phyloP scores from a whole-genome alignment of 2,797 vertebrate genomes.

The Amniataba percoides region DNA sequence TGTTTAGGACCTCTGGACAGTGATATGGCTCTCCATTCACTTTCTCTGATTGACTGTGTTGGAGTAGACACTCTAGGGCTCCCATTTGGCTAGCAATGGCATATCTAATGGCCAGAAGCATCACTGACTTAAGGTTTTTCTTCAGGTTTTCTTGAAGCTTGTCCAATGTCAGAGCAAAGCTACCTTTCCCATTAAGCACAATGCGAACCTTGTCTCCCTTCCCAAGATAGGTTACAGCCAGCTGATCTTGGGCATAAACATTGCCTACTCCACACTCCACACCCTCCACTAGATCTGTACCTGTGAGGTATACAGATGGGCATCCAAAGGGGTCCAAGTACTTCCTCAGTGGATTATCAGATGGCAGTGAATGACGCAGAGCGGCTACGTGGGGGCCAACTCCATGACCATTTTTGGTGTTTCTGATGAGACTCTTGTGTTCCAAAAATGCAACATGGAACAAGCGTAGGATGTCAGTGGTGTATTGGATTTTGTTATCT shows the following conservation, averaged over 20 bases:
- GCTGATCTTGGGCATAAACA: constrained; percentile 86
- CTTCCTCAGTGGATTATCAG: constrained; percentile 82
- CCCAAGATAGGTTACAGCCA: constrained; percentile 87
- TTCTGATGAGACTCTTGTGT: constrained; percentile 85
- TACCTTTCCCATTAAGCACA: constrained; percentile 85
- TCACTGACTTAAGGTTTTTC: constrained; percentile 79
- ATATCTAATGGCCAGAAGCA: constrained; percentile 84
- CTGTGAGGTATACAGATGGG: constrained; percentile 87
- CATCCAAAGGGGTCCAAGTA: constrained; percentile 85
- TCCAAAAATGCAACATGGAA: constrained; percentile 86
- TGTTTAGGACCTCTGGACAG: constrained; percentile 28
- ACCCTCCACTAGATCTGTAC: constrained; percentile 83
- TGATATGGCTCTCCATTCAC: constrained; percentile 53
- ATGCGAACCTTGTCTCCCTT: constrained; percentile 82
- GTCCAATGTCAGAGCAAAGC: constrained; percentile 76
- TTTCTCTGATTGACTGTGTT: constrained; percentile 61
- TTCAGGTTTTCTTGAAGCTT: constrained; percentile 80
- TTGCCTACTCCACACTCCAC: constrained; percentile 87
- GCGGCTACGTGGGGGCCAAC: constrained; percentile 86
- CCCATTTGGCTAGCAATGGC: constrained; percentile 86
- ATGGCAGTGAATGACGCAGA: constrained; percentile 75
- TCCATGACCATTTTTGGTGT: constrained; percentile 84
- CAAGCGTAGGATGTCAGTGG: constrained; percentile 73
- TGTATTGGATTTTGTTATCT: constrained; percentile 68
- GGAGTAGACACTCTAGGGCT: constrained; percentile 79